Evolutionary conservation across 2,888 invertebrate genomes (phyloP).

Genomic region (Caenorhabditis uteleia): DNA sequence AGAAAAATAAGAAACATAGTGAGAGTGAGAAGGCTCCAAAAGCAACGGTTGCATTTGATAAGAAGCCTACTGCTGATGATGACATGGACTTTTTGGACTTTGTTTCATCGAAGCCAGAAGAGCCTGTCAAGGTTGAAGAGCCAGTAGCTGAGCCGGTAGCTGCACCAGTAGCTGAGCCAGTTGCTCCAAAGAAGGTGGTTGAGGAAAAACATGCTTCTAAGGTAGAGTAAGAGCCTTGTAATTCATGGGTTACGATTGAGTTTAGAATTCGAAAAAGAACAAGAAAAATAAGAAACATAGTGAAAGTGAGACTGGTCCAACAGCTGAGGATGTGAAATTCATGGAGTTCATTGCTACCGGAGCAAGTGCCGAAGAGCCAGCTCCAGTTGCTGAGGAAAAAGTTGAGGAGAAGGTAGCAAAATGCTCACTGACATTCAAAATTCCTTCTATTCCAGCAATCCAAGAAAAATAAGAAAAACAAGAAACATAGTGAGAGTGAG

Average conservation of each 20-base stretch:
- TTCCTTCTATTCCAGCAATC: not conserved
- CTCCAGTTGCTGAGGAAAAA: not conserved
- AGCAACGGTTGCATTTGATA: too few species aligned
- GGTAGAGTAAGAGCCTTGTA: too few species aligned
- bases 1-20: slow-evolving; percentile 6
- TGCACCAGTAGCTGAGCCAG: not conserved
- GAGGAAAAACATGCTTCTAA: not conserved
- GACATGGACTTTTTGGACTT: slow-evolving; percentile 43
- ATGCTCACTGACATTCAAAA: not conserved
- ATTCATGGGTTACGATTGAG: too few species aligned
- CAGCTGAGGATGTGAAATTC: not conserved
- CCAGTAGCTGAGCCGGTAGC: not conserved
- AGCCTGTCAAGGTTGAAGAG: not conserved
- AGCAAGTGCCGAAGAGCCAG: slow-evolving; percentile 1
- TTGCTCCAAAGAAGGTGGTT: not conserved
- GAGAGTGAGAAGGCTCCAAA: not conserved
- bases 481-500: not conserved
- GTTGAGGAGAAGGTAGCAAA: not conserved
- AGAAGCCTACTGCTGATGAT: slow-evolving; percentile 11
- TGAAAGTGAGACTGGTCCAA: slow-evolving; percentile 1
- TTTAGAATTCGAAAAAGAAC: slow-evolving; percentile 19
- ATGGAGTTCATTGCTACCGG: too few species aligned
- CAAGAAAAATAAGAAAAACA: not conserved
- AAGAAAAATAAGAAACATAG: slow-evolving; percentile 33
- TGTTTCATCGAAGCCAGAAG: slow-evolving; percentile 33